Conservation (phyloP, 2,888 invertebrate species). For the Ophion ellenae region DNA sequence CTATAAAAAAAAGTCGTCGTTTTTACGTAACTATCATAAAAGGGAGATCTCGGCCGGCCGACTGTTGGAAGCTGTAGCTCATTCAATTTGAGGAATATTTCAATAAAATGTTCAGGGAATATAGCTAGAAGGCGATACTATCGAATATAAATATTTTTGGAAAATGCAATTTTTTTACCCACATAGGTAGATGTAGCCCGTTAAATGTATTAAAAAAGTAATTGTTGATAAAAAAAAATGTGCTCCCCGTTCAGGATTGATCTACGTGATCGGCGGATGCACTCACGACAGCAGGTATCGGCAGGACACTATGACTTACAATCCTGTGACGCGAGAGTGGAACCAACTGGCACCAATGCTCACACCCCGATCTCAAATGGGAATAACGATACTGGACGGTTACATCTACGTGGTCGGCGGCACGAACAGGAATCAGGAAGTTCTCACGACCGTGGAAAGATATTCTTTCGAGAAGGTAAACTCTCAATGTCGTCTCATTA, state of each 20-base stretch:
- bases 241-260: conserved; percentile 86
- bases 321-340: conserved; percentile 93
- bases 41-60: no score
- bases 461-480: conserved; percentile 92
- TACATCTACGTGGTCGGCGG: conserved; percentile 95
- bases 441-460: conserved; percentile 92
- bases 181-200: no score
- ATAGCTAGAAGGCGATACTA: no score
- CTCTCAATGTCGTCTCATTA: conserved; percentile 8
- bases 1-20: no score
- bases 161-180: no score
- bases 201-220: no score
- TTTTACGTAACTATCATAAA: no score
- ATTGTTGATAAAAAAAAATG: background rate
- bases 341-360: conserved; percentile 90
- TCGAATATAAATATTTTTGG: no score
- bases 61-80: no score
- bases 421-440: conserved; percentile 91
- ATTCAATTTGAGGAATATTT: no score
- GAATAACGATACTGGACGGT: conserved; percentile 93
- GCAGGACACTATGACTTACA: conserved; percentile 91
- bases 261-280: conserved; percentile 96
- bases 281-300: conserved; percentile 92
- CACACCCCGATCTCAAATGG: conserved; percentile 94
- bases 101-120: no score